These are phyloP conservation scores for Amphipyra tragopoginis DNA, from an alignment of 2,888 invertebrate genomes.

Conservation along the genomic window DNA sequence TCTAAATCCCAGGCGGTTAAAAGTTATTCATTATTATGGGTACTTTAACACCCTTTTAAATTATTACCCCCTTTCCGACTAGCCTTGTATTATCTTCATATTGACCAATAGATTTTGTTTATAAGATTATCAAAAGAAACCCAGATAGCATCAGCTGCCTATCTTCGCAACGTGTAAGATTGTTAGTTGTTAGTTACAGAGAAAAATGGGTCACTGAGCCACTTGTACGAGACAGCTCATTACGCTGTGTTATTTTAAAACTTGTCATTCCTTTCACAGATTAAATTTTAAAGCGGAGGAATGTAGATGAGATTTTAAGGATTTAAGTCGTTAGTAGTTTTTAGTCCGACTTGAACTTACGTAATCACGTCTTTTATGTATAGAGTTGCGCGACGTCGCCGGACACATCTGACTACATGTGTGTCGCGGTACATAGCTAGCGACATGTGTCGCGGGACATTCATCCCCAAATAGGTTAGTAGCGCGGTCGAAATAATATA, in stretches of 20 bases:
- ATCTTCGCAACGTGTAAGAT: slow-evolving; percentile 4
- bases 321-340: neutral
- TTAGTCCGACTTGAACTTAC: too few relatives aligned
- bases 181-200: slow-evolving; percentile 19
- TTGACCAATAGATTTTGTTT: neutral
- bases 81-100: neutral
- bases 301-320: neutral
- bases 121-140: neutral
- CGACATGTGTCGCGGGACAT: too few relatives aligned
- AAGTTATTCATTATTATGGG: too few relatives aligned
- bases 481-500: too few relatives aligned
- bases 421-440: too few relatives aligned
- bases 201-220: slow-evolving; percentile 28
- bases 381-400: too few relatives aligned
- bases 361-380: too few relatives aligned
- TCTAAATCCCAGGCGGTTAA: too few relatives aligned
- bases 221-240: slow-evolving; percentile 24
- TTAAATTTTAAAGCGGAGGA: neutral
- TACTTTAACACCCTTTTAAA: too few relatives aligned
- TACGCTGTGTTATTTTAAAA: slow-evolving; percentile 6
- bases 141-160: neutral
- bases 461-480: too few relatives aligned
- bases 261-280: neutral
- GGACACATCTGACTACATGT: too few relatives aligned
- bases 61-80: too few relatives aligned